phyloP scores from a whole-genome alignment of 2,113 vertebrate species.

The Trachemys scripta region DNA sequence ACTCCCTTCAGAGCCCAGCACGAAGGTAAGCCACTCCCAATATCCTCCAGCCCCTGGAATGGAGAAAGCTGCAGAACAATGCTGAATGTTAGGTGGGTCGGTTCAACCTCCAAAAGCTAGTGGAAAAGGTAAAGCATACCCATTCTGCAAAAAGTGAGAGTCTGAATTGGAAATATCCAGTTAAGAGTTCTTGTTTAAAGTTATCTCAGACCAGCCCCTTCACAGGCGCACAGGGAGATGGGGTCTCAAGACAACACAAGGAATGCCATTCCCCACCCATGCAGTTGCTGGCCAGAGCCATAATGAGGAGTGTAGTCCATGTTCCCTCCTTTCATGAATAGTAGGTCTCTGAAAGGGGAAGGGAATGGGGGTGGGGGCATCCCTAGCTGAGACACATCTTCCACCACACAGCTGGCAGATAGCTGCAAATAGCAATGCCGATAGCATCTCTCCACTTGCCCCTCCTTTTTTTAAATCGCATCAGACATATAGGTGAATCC shows the following conservation, averaged over 20 bases:
- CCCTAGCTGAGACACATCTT: not conserved
- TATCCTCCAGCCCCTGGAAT: not conserved
- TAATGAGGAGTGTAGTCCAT: not conserved
- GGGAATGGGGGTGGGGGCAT: not conserved
- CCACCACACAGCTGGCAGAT: not conserved
- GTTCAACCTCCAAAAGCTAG: not conserved
- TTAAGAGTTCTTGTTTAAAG: not conserved
- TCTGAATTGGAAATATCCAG: not conserved
- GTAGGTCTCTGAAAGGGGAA: not conserved
- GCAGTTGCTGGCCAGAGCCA: not conserved
- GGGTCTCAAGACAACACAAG: not conserved
- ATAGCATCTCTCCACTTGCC: not conserved
- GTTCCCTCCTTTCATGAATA: not conserved
- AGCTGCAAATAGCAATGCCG: not conserved
- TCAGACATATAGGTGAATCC: not conserved
- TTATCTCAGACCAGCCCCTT: not conserved
- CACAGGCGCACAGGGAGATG: not conserved
- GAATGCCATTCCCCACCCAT: not conserved
- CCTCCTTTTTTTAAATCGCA: not conserved
- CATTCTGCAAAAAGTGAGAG: accelerated
- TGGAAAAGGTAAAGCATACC: not conserved
- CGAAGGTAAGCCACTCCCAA: not conserved
- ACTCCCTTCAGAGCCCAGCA: not conserved
- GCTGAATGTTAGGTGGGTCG: accelerated
- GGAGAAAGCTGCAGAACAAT: not conserved